A percentile compares a stretch with the other conserved stretches of the same genome.
Evolutionary conservation across 2,797 vertebrate species (phyloP).

Genomic region (Acanthopagrus latus): DNA sequence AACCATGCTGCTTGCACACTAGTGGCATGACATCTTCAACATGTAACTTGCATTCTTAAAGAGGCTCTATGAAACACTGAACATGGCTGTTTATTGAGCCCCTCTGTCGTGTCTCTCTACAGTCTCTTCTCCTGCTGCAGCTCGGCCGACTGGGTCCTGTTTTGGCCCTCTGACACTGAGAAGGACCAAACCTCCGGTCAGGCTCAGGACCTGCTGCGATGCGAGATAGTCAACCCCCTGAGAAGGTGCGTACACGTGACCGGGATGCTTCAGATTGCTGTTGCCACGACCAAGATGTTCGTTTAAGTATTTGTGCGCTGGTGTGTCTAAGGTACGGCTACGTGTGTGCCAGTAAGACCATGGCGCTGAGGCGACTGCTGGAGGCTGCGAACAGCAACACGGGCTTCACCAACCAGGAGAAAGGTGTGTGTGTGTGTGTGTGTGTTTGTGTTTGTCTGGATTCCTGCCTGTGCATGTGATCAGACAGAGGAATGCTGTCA

Average conservation of each 20-base stretch:
- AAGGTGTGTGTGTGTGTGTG: slow-evolving; percentile 82
- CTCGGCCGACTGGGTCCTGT: slow-evolving; percentile 87
- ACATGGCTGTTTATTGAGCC: background rate
- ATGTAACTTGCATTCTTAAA: too few species aligned
- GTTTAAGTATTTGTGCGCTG: background rate
- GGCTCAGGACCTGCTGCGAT: slow-evolving; percentile 88
- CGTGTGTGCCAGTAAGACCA: slow-evolving; percentile 91
- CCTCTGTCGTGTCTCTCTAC: slow-evolving; percentile 10
- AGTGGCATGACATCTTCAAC: too few species aligned
- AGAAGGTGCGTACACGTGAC: slow-evolving; percentile 76
- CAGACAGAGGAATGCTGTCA: slow-evolving; percentile 65
- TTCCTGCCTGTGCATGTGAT: background rate
- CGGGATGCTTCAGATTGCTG: too few species aligned
- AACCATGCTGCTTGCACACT: too few species aligned
- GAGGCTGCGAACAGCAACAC: slow-evolving; percentile 83
- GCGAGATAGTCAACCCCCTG: slow-evolving; percentile 90
- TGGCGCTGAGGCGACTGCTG: slow-evolving; percentile 88
- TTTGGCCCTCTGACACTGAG: slow-evolving; percentile 79
- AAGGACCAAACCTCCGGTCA: slow-evolving; percentile 62
- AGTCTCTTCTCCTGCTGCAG: slow-evolving; percentile 90
- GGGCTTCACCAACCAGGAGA: slow-evolving; percentile 90
- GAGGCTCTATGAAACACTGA: too few species aligned
- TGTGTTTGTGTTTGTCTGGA: background rate
- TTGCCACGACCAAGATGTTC: too few species aligned
- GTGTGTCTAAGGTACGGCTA: slow-evolving; percentile 84